phyloP scores from a whole-genome alignment of 2,797 vertebrate species.

The Pagetopsis macropterus region DNA sequence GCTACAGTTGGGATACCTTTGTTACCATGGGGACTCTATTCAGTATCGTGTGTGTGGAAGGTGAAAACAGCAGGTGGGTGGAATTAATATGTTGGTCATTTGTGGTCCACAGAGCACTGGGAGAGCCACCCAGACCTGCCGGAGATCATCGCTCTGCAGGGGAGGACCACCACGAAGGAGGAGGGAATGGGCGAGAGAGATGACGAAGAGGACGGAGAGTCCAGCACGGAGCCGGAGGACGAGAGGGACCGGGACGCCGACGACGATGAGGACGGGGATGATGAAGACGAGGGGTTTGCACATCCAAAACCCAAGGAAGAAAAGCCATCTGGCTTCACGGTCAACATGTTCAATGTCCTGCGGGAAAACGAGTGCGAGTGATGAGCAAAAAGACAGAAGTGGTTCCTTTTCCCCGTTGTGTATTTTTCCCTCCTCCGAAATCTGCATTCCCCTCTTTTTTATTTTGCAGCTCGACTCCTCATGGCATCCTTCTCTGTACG shows the following conservation, averaged over 20 bases:
- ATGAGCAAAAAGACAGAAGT: conserved; percentile 30
- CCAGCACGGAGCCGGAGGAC: conserved; percentile 90
- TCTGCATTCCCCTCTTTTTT: conserved; percentile 58
- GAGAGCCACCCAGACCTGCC: conserved; percentile 87
- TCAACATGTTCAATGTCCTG: conserved; percentile 85
- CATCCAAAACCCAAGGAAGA: conserved; percentile 39
- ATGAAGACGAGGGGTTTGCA: conserved; percentile 80
- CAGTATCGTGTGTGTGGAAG: conserved; percentile 7
- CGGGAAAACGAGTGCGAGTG: conserved; percentile 84
- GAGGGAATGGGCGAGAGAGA: conserved; percentile 65
- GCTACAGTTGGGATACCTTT: no score
- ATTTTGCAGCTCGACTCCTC: conserved; percentile 28
- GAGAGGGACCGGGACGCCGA: conserved; percentile 88
- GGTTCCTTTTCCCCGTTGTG: conserved; percentile 19
- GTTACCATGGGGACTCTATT: no score
- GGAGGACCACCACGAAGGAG: conserved; percentile 70
- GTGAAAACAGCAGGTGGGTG: background rate
- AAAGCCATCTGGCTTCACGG: conserved; percentile 64
- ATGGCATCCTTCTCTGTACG: conserved; percentile 29
- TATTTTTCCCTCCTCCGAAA: conserved; percentile 23
- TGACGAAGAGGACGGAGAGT: conserved; percentile 85
- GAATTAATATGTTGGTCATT: conserved; percentile 26
- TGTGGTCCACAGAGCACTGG: conserved; percentile 84
- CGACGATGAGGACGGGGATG: conserved; percentile 86
- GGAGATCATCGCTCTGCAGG: conserved; percentile 87